Percentiles rank a stretch among this genome's conserved stretches.
Evolutionary conservation across 2,113 vertebrate genomes (phyloP).

Genomic region (Onychorhynchus coronatus): DNA sequence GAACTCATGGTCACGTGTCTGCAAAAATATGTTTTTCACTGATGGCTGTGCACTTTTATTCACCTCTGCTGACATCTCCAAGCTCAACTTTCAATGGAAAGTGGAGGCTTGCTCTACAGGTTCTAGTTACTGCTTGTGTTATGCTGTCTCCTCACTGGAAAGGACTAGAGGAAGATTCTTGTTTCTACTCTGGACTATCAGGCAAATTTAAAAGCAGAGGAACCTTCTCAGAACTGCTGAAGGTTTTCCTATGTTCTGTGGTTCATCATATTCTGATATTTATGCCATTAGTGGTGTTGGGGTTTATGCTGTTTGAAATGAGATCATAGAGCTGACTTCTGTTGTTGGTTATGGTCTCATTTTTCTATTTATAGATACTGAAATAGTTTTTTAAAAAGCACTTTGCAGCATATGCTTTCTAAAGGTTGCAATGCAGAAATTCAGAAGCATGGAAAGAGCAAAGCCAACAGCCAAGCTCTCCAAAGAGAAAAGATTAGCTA

Average conservation of each 20-base stretch:
- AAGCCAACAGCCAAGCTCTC: background rate
- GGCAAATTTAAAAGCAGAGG: background rate
- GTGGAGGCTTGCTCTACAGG: background rate
- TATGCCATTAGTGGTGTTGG: background rate
- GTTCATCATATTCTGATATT: background rate
- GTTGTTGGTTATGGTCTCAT: background rate
- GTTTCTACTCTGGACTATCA: background rate
- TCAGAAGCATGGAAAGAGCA: background rate
- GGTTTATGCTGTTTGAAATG: background rate
- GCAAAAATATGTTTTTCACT: background rate
- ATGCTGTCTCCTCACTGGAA: background rate
- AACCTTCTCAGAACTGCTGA: background rate
- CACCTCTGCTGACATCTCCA: background rate
- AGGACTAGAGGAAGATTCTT: background rate
- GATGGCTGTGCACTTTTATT: background rate
- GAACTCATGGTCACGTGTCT: background rate
- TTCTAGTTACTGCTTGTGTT: background rate
- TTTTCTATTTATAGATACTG: background rate
- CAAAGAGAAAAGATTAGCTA: slow-evolving; percentile 3
- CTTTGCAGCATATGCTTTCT: background rate
- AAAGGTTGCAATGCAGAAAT: background rate
- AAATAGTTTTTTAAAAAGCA: background rate
- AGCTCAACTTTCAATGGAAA: background rate
- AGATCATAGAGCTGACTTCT: background rate
- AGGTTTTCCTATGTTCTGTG: background rate